Evolutionary conservation across 2,888 invertebrate genomes (phyloP).

Genomic region (Sclerodermus sp.): DNA sequence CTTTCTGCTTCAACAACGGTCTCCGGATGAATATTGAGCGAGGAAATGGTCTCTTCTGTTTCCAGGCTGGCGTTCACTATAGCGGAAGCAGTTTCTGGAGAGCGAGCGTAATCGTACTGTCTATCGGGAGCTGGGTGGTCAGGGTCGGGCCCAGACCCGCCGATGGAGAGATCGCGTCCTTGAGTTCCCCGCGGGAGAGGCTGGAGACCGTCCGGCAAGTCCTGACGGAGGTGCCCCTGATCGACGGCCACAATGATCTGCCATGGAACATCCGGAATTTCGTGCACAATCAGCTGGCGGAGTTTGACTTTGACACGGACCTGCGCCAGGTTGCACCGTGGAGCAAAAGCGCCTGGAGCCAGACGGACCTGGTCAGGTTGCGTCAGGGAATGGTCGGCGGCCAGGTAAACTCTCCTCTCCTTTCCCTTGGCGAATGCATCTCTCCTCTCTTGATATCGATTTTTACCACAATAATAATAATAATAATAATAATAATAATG

Average conservation of each 20-base stretch:
- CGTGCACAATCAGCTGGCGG: slow-evolving; percentile 75
- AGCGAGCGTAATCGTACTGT: slow-evolving; percentile 45
- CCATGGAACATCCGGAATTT: slow-evolving; percentile 90
- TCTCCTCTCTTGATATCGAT: slow-evolving; percentile 6
- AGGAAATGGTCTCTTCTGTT: too few relatives aligned
- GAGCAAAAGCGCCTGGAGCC: slow-evolving; percentile 77
- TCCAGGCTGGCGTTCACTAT: slow-evolving; percentile 34
- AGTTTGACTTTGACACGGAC: slow-evolving; percentile 69
- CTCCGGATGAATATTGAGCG: too few relatives aligned
- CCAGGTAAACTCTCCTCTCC: slow-evolving; percentile 60
- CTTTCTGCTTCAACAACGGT: too few relatives aligned
- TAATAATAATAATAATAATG: too few relatives aligned
- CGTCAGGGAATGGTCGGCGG: slow-evolving; percentile 76
- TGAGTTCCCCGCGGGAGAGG: slow-evolving; percentile 63
- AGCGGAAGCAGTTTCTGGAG: slow-evolving; percentile 32
- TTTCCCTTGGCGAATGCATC: slow-evolving; percentile 8
- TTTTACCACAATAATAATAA: too few relatives aligned
- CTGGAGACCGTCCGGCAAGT: slow-evolving; percentile 67
- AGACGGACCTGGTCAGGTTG: slow-evolving; percentile 75
- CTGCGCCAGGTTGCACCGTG: slow-evolving; percentile 72
- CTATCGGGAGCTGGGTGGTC: slow-evolving; percentile 46
- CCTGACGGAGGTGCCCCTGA: slow-evolving; percentile 68
- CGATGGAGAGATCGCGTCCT: slow-evolving; percentile 52
- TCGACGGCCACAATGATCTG: slow-evolving; percentile 75
- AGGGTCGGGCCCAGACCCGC: slow-evolving; percentile 44